phyloP scores from a whole-genome alignment of 2,113 vertebrate genomes.

The Neomonachus schauinslandi region DNA sequence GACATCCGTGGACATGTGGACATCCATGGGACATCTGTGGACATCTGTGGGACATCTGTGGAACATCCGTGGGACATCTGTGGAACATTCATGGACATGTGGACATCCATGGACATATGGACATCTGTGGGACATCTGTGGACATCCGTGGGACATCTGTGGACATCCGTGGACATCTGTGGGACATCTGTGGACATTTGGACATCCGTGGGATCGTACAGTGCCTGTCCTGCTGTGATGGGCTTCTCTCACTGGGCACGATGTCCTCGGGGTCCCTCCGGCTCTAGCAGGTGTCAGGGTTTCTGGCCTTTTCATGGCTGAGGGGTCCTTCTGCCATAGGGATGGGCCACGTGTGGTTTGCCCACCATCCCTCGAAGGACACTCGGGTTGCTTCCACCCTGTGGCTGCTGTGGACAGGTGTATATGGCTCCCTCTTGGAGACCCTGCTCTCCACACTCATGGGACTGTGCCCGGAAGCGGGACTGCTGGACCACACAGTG shows the following conservation, averaged over 20 bases:
- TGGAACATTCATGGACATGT: no score
- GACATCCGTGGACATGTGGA: no score
- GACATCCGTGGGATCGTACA: not conserved
- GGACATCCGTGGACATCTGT: not conserved
- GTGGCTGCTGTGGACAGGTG: not conserved
- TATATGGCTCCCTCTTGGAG: not conserved
- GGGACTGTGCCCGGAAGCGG: not conserved
- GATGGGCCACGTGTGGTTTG: no score
- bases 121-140: no score
- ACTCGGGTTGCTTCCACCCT: fast-evolving
- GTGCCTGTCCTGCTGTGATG: not conserved
- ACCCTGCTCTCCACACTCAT: not conserved
- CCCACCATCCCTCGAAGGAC: fast-evolving
- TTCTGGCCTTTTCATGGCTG: not conserved
- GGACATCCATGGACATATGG: no score
- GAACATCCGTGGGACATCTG: no score
- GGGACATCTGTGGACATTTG: no score
- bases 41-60: no score
- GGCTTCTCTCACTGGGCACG: not conserved
- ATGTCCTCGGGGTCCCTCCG: not conserved
- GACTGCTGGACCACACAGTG: fast-evolving
- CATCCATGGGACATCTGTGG: no score
- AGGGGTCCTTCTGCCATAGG: fast-evolving
- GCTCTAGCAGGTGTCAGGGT: not conserved
- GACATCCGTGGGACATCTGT: no score